Percentiles rank a stretch among this genome's conserved stretches.
Conservation (phyloP, 2,113 vertebrate species). For the Tragelaphus imberbis region DNA sequence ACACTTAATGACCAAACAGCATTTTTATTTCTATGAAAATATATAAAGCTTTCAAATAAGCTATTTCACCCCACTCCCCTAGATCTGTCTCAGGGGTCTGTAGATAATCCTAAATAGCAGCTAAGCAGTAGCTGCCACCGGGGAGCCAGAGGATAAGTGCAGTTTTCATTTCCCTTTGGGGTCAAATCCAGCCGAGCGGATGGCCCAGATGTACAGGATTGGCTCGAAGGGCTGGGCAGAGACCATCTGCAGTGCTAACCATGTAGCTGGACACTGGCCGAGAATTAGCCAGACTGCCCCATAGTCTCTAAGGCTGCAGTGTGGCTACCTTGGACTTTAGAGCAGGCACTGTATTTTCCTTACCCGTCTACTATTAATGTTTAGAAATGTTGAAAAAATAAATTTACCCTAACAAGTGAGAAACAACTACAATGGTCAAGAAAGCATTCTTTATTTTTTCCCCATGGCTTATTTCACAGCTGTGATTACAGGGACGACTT, state of each 20-base stretch:
- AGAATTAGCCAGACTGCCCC: not conserved
- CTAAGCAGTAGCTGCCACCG: not conserved
- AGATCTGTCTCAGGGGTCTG: not conserved
- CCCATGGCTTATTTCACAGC: not conserved
- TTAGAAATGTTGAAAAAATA: not conserved
- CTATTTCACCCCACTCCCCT: not conserved
- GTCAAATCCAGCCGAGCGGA: conserved; percentile 21
- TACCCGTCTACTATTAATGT: not conserved
- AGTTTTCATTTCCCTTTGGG: conserved; percentile 48
- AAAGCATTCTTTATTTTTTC: conserved; percentile 38
- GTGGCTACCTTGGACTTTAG: not conserved
- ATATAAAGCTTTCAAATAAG: not conserved
- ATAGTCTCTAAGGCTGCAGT: not conserved
- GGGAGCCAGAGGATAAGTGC: conserved; percentile 43
- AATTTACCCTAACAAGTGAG: not conserved
- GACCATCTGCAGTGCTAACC: not conserved
- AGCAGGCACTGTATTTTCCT: not conserved
- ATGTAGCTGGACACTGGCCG: not conserved
- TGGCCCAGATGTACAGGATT: conserved; percentile 42
- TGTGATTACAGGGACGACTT: not conserved
- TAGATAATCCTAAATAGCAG: conserved; percentile 35
- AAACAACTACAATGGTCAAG: not conserved
- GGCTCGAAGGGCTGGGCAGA: not conserved
- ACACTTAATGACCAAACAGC: not conserved
- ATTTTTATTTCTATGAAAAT: not conserved